Evolutionary conservation across 2,113 vertebrate species (phyloP).

Genomic region (Lasiurus borealis): DNA sequence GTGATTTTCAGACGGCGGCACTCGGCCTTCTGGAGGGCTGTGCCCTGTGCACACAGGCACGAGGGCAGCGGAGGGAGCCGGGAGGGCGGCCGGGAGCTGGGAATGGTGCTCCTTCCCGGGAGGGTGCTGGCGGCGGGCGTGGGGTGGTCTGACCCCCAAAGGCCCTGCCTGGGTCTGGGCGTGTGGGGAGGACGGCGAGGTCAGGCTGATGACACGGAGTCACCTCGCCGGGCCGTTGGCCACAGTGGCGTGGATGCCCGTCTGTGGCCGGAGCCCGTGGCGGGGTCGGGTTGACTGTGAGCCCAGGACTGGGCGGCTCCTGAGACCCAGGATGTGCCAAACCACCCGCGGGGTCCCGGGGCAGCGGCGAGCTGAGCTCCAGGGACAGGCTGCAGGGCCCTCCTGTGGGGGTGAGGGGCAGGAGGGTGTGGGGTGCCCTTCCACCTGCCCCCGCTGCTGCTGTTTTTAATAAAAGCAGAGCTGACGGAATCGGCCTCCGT

Average conservation of each 20-base stretch:
- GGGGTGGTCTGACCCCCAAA: background rate
- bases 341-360: background rate
- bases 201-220: background rate
- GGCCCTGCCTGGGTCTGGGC: background rate
- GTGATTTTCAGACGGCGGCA: slow-evolving; percentile 85
- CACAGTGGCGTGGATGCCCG: rapidly evolving
- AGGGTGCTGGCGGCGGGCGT: background rate
- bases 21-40: slow-evolving; percentile 82
- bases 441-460: slow-evolving; percentile 43
- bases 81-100: background rate
- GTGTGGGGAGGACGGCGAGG: background rate
- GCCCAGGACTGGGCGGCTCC: slow-evolving; percentile 37
- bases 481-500: slow-evolving; percentile 44
- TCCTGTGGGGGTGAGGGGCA: background rate
- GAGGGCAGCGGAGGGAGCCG: background rate
- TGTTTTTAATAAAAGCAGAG: slow-evolving; percentile 79
- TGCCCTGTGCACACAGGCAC: background rate
- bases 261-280: background rate
- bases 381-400: background rate
- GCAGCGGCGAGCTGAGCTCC: background rate
- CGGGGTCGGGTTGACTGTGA: slow-evolving; percentile 61
- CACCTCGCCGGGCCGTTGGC: background rate
- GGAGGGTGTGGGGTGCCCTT: background rate
- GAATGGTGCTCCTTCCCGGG: too few relatives aligned
- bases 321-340: slow-evolving; percentile 1